A percentile compares a stretch with the other conserved stretches of the same genome.
Conservation (phyloP, 2,797 vertebrate genomes). For the Aldrovandia affinis region DNA sequence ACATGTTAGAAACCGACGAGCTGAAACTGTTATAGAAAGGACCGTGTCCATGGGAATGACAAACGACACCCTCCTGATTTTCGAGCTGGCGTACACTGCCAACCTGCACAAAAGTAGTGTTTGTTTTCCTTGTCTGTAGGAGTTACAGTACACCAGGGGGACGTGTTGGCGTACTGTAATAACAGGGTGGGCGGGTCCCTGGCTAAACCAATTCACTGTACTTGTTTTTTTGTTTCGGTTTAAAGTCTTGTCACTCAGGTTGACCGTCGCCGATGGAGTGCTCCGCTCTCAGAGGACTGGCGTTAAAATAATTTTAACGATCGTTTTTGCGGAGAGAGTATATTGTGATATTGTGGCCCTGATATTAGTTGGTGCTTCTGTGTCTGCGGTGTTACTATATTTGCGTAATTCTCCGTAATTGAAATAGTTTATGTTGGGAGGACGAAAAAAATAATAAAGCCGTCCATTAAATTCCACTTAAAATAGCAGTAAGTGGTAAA, state of each 20-base stretch:
- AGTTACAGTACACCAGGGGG: background rate
- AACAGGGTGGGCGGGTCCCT: background rate
- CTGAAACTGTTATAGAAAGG: background rate
- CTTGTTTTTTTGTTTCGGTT: background rate
- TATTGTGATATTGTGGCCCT: background rate
- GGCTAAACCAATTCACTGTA: background rate
- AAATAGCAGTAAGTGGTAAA: slow-evolving; percentile 15
- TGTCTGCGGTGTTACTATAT: background rate
- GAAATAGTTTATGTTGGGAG: background rate
- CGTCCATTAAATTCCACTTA: slow-evolving; percentile 6
- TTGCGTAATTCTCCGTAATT: background rate
- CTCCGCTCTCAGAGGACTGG: background rate
- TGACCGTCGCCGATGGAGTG: background rate
- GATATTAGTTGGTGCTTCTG: background rate
- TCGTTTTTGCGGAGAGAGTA: background rate
- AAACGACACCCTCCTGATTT: background rate
- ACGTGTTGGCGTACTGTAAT: background rate
- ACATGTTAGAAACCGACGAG: background rate
- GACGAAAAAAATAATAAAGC: background rate
- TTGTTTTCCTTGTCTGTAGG: background rate
- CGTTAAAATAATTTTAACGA: background rate
- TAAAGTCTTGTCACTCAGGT: background rate
- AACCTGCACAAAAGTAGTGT: background rate
- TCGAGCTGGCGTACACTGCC: background rate
- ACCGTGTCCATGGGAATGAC: background rate